phyloP scores from a whole-genome alignment of 1,140 invertebrate species.

The Anastrepha ludens region DNA sequence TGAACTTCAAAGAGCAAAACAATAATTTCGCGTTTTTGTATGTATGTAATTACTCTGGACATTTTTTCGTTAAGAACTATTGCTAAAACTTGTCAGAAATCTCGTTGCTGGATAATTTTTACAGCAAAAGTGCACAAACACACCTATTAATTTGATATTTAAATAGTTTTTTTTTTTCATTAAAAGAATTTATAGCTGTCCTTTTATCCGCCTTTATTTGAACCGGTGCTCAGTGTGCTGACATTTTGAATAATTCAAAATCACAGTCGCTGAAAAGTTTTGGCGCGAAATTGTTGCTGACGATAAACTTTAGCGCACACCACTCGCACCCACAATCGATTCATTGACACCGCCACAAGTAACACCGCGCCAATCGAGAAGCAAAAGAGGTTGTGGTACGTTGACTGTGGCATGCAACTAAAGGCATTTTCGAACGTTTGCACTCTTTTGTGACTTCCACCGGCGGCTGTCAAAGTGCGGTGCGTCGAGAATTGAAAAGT shows the following conservation, averaged over 20 bases:
- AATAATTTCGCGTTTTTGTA: too few relatives aligned
- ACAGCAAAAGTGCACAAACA: too few relatives aligned
- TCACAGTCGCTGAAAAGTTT: constrained; percentile 16
- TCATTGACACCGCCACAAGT: neutral
- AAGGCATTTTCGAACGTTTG: constrained; percentile 16
- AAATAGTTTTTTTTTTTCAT: too few relatives aligned
- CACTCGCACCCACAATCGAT: constrained; percentile 7
- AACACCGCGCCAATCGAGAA: neutral
- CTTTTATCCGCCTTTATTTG: neutral
- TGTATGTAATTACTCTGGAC: too few relatives aligned
- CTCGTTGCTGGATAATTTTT: too few relatives aligned
- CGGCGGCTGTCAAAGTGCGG: neutral
- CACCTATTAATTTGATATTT: too few relatives aligned
- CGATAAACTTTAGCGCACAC: neutral
- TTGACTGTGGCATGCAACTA: neutral
- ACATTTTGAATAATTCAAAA: constrained; percentile 32
- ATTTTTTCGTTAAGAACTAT: too few relatives aligned
- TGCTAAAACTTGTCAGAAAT: too few relatives aligned
- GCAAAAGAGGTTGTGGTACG: neutral
- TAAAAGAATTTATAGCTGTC: too few relatives aligned
- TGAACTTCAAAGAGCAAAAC: too few relatives aligned
- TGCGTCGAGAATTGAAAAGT: constrained; percentile 22
- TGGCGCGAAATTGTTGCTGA: neutral
- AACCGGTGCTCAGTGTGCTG: neutral
- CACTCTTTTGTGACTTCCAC: constrained; percentile 19